A percentile compares a stretch with the other conserved stretches of the same genome.
Conservation (phyloP, 1,140 invertebrate species). For the Tribolium madens region DNA sequence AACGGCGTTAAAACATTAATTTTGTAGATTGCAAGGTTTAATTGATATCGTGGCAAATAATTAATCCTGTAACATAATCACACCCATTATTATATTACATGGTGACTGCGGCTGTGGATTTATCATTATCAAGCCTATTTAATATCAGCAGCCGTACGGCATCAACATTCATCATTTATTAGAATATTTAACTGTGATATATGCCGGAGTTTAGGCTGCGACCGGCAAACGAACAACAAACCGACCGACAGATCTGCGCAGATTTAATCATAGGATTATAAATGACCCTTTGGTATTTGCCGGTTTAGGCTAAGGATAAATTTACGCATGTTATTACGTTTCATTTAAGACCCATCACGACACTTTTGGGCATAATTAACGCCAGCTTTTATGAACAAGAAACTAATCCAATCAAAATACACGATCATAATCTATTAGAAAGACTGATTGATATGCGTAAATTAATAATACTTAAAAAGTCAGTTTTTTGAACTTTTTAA, state of each 20-base stretch:
- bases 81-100: constrained; percentile 50
- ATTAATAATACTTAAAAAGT: too few species aligned
- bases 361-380: neutral
- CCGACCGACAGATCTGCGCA: constrained; percentile 46
- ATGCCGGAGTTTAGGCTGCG: constrained; percentile 28
- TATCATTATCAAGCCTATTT: constrained; percentile 52
- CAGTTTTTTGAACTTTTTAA: too few species aligned
- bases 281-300: constrained; percentile 48
- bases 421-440: too few species aligned
- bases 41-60: constrained; percentile 50
- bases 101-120: constrained; percentile 45
- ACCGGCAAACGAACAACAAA: constrained; percentile 37
- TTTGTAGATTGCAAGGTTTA: constrained; percentile 47
- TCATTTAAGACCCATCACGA: constrained; percentile 12
- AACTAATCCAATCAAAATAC: constrained; percentile 3
- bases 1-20: constrained; percentile 52
- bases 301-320: constrained; percentile 35
- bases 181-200: constrained; percentile 52
- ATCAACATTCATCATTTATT: constrained; percentile 50
- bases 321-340: constrained; percentile 39
- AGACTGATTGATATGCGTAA: too few species aligned
- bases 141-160: constrained; percentile 39
- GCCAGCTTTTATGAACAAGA: neutral
- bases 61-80: constrained; percentile 51
- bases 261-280: constrained; percentile 52